Percentiles rank a stretch among this genome's conserved stretches.
phyloP scores from a whole-genome alignment of 1,140 invertebrate genomes.

The Scaptodrosophila lebanonensis region DNA sequence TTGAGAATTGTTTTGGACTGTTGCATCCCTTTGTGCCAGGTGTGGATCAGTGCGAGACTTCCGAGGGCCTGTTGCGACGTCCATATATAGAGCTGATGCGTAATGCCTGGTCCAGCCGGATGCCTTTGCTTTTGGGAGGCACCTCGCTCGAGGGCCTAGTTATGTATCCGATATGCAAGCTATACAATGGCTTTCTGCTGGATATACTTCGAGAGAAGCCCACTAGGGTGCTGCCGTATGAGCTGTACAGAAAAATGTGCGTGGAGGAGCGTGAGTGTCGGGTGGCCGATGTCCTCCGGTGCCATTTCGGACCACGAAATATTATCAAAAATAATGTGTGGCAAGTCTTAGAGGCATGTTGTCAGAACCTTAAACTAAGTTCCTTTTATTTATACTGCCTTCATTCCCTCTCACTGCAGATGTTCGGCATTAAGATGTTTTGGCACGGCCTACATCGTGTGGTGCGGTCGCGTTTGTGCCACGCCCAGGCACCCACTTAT shows the following conservation, averaged over 20 bases:
- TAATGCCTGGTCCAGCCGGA: constrained; percentile 58
- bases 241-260: constrained; percentile 23
- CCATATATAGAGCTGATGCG: constrained; percentile 46
- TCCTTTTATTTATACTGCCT: neutral
- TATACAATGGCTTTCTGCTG: constrained; percentile 38
- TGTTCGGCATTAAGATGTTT: constrained; percentile 72
- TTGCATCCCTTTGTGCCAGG: constrained; percentile 57
- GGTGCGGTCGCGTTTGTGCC: constrained; percentile 51
- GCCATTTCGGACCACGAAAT: constrained; percentile 41
- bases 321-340: constrained; percentile 38
- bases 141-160: constrained; percentile 65
- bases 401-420: constrained; percentile 2
- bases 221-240: constrained; percentile 38
- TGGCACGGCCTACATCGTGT: constrained; percentile 72
- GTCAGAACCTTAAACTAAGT: too few relatives aligned
- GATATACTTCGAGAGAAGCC: constrained; percentile 38
- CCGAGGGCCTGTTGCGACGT: constrained; percentile 18
- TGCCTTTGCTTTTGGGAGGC: constrained; percentile 76
- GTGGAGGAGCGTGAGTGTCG: constrained; percentile 9
- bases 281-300: constrained; percentile 11
- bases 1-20: constrained; percentile 35
- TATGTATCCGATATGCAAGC: constrained; percentile 38
- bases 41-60: constrained; percentile 39
- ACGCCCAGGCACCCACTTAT: constrained; percentile 70
- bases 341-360: constrained; percentile 49